phyloP scores from a whole-genome alignment of 2,888 invertebrate species.

The Drosophila testacea region DNA sequence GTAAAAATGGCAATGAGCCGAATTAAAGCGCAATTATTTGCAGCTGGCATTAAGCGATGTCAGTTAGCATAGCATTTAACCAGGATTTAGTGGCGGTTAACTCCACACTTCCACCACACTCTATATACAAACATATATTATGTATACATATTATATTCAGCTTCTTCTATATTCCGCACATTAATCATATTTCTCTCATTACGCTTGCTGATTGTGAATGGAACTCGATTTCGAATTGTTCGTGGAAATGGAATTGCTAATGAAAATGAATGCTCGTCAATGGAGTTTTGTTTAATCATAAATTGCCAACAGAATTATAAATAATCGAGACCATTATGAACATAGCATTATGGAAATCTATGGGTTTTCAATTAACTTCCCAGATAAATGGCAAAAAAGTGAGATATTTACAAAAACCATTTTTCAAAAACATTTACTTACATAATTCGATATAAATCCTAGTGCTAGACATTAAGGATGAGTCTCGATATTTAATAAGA shows the following conservation, averaged over 20 bases:
- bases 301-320: slow-evolving; percentile 40
- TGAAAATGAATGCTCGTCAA: slow-evolving; percentile 35
- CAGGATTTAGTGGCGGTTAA: slow-evolving; percentile 55
- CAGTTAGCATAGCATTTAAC: slow-evolving; percentile 67
- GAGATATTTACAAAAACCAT: neutral
- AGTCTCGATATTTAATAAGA: too few relatives aligned
- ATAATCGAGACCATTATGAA: slow-evolving; percentile 49
- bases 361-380: slow-evolving; percentile 36
- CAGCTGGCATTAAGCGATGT: slow-evolving; percentile 70
- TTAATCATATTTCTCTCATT: slow-evolving; percentile 62
- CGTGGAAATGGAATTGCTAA: slow-evolving; percentile 1
- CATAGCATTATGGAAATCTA: slow-evolving; percentile 30
- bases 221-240: neutral
- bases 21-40: slow-evolving; percentile 79
- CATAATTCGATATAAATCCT: neutral
- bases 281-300: slow-evolving; percentile 42
- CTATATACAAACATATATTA: neutral
- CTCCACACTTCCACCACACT: slow-evolving; percentile 7
- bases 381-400: neutral
- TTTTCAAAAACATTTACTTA: neutral
- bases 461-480: neutral
- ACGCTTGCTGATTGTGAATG: slow-evolving; percentile 27
- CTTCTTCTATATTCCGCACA: slow-evolving; percentile 21
- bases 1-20: slow-evolving; percentile 79
- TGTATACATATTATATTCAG: neutral